Percentiles rank a stretch among this genome's conserved stretches.
Evolutionary conservation across 2,888 invertebrate genomes (phyloP).

Genomic region (Brachypalpus laphriformis): DNA sequence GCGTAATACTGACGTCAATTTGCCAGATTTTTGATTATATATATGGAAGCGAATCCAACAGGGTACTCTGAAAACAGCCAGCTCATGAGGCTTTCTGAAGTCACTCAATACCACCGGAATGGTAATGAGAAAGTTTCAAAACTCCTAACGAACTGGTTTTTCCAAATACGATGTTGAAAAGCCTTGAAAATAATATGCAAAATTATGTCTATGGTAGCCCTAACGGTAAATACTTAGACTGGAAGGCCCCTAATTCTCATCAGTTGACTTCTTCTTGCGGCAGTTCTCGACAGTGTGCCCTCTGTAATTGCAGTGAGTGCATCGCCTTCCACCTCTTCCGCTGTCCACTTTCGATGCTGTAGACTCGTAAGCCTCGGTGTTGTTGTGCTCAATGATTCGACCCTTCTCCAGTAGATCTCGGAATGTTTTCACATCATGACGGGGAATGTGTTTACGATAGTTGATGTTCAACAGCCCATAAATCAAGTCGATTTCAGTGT

Average conservation of each 20-base stretch:
- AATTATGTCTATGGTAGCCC: neutral
- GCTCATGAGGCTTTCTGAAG: slow-evolving; percentile 8
- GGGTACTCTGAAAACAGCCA: neutral
- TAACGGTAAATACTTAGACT: neutral
- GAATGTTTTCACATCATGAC: slow-evolving; percentile 78
- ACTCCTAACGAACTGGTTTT: slow-evolving; percentile 1
- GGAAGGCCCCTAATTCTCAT: neutral
- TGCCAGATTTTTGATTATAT: slow-evolving; percentile 36
- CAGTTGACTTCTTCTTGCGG: slow-evolving; percentile 75
- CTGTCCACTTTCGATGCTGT: neutral
- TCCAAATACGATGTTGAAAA: slow-evolving; percentile 14
- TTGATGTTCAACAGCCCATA: slow-evolving; percentile 54
- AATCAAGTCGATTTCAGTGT: slow-evolving; percentile 55
- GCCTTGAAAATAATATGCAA: slow-evolving; percentile 32
- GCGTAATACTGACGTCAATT: slow-evolving; percentile 37
- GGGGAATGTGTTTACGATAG: slow-evolving; percentile 69
- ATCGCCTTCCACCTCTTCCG: slow-evolving; percentile 1
- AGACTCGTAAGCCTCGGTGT: slow-evolving; percentile 22
- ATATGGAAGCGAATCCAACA: slow-evolving; percentile 30
- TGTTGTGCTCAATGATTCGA: slow-evolving; percentile 56
- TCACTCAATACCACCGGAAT: neutral
- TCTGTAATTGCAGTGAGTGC: slow-evolving; percentile 77
- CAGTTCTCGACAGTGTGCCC: slow-evolving; percentile 79
- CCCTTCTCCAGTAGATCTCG: slow-evolving; percentile 78
- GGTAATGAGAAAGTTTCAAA: neutral